Evolutionary conservation across 92 coral and sea anemone species (phyloP).

Genomic region (Heliopora coerulea): DNA sequence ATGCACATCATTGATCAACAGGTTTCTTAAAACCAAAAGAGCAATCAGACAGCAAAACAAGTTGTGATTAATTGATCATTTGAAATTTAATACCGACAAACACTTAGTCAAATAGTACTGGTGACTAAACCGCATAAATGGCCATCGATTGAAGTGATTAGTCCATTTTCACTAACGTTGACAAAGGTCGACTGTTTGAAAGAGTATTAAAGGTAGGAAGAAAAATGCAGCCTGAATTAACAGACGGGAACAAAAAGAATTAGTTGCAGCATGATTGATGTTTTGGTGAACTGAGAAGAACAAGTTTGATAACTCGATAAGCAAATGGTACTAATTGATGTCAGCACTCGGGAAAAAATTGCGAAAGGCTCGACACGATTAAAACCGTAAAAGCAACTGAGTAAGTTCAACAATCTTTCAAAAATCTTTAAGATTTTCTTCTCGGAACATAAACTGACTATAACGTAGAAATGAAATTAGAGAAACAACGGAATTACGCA

Average conservation of each 20-base stretch:
- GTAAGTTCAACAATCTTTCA: not conserved
- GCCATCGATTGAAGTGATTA: not conserved
- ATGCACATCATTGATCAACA: too few relatives aligned
- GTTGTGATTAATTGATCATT: not conserved
- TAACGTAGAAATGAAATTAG: not conserved
- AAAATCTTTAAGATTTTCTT: not conserved
- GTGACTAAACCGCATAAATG: not conserved
- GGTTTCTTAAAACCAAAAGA: not conserved
- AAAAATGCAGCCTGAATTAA: not conserved
- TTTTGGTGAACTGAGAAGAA: not conserved
- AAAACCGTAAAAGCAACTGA: not conserved
- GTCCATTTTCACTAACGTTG: not conserved
- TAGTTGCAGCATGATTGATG: not conserved
- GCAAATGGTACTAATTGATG: slow-evolving; percentile 14
- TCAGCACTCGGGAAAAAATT: slow-evolving; percentile 26
- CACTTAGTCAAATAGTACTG: not conserved
- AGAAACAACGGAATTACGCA: not conserved
- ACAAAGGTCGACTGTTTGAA: not conserved
- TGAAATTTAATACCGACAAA: not conserved
- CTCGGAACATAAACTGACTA: not conserved
- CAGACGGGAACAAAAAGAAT: not conserved
- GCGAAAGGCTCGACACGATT: not conserved
- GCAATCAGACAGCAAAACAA: not conserved
- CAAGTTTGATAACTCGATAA: not conserved
- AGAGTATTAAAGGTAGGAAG: not conserved